Conservation (phyloP, 1,140 invertebrate genomes). For the Babylonia areolata region DNA sequence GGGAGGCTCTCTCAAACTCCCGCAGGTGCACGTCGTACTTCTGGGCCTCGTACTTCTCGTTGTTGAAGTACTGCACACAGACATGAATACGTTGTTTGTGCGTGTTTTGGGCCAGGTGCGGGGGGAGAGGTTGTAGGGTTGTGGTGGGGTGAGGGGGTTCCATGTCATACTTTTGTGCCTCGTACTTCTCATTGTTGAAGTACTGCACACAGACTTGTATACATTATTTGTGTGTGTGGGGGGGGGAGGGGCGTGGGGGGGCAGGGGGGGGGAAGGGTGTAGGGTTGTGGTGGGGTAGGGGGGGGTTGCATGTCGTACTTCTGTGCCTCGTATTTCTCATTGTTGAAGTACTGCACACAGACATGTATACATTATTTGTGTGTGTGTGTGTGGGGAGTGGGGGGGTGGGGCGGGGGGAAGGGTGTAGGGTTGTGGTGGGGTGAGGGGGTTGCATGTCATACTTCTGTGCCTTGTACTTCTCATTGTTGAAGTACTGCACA, state of each 20-base stretch:
- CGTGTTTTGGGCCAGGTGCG: no score
- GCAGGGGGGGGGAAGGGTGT: no score
- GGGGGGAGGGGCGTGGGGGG: no score
- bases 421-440: no score
- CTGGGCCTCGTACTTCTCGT: slow-evolving; percentile 95
- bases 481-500: slow-evolving; percentile 97
- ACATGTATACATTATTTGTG: slow-evolving; percentile 41
- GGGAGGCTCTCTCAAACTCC: slow-evolving; percentile 82
- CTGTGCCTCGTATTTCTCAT: slow-evolving; percentile 95
- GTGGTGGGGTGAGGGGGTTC: no score
- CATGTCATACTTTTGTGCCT: slow-evolving; percentile 94
- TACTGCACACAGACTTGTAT: slow-evolving; percentile 83
- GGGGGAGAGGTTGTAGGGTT: no score
- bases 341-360: slow-evolving; percentile 94
- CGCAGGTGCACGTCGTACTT: slow-evolving; percentile 90
- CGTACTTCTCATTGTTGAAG: slow-evolving; percentile 98
- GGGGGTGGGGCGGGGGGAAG: no score
- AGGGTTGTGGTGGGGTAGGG: no score
- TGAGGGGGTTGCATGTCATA: slow-evolving; percentile 95
- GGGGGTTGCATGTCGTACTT: slow-evolving; percentile 93
- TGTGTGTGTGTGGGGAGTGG: no score
- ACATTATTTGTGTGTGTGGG: background rate
- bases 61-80: slow-evolving; percentile 94
- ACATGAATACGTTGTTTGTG: slow-evolving; percentile 43
- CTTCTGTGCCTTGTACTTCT: slow-evolving; percentile 92